phyloP scores from a whole-genome alignment of 2,797 vertebrate genomes.

The Sebastes wilsoni region DNA sequence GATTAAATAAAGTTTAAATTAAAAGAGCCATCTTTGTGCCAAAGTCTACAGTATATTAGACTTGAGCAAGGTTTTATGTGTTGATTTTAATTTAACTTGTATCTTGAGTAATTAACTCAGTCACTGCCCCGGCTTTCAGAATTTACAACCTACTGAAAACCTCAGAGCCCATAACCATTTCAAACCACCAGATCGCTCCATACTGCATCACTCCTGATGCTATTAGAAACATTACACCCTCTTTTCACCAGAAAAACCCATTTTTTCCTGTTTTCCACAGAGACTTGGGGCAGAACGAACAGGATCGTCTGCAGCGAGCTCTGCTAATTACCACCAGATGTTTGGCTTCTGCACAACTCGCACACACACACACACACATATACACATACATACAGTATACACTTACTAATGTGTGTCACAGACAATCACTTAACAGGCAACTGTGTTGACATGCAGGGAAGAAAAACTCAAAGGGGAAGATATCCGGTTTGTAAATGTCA shows the following conservation, averaged over 20 bases:
- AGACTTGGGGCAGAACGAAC: not conserved
- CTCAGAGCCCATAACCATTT: not conserved
- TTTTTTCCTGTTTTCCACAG: not conserved
- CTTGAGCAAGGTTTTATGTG: not conserved
- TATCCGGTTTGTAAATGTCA: conserved; percentile 8
- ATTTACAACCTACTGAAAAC: not conserved
- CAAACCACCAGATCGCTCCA: not conserved
- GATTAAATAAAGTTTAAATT: not conserved
- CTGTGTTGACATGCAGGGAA: conserved; percentile 14
- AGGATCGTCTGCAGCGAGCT: not conserved
- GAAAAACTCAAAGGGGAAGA: not conserved
- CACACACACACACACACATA: not conserved
- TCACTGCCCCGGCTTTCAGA: not conserved
- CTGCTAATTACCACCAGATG: conserved; percentile 39
- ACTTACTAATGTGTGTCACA: conserved; percentile 21
- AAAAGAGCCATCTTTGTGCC: not conserved
- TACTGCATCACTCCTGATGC: not conserved
- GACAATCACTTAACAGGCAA: conserved; percentile 21
- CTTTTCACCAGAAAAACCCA: not conserved
- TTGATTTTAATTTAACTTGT: not conserved
- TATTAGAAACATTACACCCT: not conserved
- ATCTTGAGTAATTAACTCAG: not conserved
- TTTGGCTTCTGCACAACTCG: conserved; percentile 5
- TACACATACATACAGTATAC: not conserved
- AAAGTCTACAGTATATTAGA: not conserved